Conservation (phyloP, 1,140 invertebrate species). For the Brachionus manjavacas region DNA sequence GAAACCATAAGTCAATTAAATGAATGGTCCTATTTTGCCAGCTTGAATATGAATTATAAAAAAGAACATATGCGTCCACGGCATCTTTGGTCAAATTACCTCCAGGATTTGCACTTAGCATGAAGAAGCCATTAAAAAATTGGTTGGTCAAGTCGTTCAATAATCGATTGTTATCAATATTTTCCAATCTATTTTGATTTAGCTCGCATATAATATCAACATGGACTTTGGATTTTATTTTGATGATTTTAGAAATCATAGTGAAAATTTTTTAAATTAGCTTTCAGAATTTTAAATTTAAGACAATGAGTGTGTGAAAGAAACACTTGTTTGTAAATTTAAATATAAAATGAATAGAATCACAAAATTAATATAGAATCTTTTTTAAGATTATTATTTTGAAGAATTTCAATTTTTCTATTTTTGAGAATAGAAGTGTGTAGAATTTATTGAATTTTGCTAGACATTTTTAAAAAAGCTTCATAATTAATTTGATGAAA, state of each 20-base stretch:
- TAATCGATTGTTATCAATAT: not conserved
- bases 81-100: not conserved
- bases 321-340: not conserved
- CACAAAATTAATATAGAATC: too few species aligned
- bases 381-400: too few species aligned
- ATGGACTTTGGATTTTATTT: not conserved
- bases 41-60: constrained; percentile 19
- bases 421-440: too few species aligned
- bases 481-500: too few species aligned
- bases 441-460: too few species aligned
- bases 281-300: not conserved
- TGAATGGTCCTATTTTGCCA: constrained; percentile 34
- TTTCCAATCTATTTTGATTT: not conserved
- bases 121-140: constrained; percentile 16
- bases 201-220: not conserved
- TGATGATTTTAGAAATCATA: not conserved
- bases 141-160: not conserved
- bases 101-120: not conserved
- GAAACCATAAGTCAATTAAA: not conserved
- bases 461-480: too few species aligned
- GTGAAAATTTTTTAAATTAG: not conserved
- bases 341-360: too few species aligned
- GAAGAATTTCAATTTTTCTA: too few species aligned
- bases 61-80: not conserved
- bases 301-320: not conserved